A percentile compares a stretch with the other conserved stretches of the same genome.
Evolutionary conservation across 2,888 invertebrate species (phyloP).

Genomic region (Rhingia rostrata): DNA sequence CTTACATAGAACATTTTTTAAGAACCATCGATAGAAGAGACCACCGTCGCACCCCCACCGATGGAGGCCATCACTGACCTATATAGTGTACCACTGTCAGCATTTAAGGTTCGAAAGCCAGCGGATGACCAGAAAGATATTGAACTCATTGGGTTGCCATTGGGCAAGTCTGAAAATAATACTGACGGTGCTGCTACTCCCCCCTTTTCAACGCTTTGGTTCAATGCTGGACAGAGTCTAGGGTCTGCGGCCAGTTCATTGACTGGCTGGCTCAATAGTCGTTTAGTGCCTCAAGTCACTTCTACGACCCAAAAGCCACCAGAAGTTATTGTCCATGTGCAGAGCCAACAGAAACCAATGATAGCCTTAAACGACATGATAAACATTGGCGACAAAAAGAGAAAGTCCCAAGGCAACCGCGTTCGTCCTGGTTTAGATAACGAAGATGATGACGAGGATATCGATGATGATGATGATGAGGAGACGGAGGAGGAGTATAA

Average conservation of each 20-base stretch:
- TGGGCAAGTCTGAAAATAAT: slow-evolving; percentile 36
- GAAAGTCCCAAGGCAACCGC: slow-evolving; percentile 64
- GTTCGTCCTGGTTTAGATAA: slow-evolving; percentile 73
- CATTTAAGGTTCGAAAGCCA: slow-evolving; percentile 43
- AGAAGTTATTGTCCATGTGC: slow-evolving; percentile 79
- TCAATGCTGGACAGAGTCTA: slow-evolving; percentile 79
- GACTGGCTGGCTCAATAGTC: slow-evolving; percentile 80
- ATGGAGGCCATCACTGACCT: slow-evolving; percentile 75
- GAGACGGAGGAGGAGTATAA: slow-evolving; percentile 37
- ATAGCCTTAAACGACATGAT: slow-evolving; percentile 50
- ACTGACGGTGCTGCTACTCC: neutral
- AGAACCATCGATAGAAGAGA: slow-evolving; percentile 22
- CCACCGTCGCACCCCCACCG: slow-evolving; percentile 62
- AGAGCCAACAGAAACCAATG: slow-evolving; percentile 76
- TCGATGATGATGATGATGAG: slow-evolving; percentile 63
- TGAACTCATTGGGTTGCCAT: slow-evolving; percentile 13
- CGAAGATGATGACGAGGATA: slow-evolving; percentile 76
- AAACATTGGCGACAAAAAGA: slow-evolving; percentile 27
- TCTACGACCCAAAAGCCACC: slow-evolving; percentile 78
- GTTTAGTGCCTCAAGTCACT: slow-evolving; percentile 77
- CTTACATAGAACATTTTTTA: slow-evolving; percentile 4
- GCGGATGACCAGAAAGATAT: neutral
- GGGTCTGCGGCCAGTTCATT: slow-evolving; percentile 79
- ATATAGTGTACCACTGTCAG: slow-evolving; percentile 38
- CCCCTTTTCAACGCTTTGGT: slow-evolving; percentile 75